Conservation (phyloP, 2,888 invertebrate genomes). For the Frankliniella fusca region DNA sequence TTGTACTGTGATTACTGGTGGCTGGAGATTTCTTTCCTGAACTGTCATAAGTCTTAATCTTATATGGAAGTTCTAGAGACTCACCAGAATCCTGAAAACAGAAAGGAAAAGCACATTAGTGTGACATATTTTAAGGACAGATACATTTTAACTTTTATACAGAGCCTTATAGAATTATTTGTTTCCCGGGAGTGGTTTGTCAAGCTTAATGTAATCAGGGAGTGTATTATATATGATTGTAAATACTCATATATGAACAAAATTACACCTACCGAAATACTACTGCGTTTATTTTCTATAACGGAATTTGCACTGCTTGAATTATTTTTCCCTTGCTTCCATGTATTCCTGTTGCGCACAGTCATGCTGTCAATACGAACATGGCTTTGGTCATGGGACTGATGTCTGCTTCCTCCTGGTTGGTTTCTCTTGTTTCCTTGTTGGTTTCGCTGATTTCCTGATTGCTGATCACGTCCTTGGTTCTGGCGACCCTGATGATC, state of each 20-base stretch:
- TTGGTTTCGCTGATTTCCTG: not conserved
- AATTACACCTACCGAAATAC: not conserved
- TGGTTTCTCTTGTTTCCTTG: not conserved
- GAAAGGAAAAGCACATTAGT: not conserved
- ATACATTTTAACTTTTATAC: too few relatives aligned
- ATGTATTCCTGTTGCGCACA: not conserved
- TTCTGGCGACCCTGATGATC: not conserved
- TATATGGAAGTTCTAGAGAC: conserved; percentile 9
- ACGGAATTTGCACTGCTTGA: not conserved
- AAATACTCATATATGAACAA: not conserved
- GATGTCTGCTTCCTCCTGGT: not conserved
- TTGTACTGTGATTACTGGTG: not conserved
- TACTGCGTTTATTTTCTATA: not conserved
- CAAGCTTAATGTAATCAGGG: not conserved
- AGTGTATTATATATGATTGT: not conserved
- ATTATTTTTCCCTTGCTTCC: not conserved
- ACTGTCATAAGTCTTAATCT: not conserved
- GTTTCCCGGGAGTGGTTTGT: too few relatives aligned
- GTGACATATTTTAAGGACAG: too few relatives aligned
- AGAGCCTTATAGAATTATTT: too few relatives aligned
- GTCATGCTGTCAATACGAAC: conserved; percentile 6
- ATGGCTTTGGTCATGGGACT: not conserved
- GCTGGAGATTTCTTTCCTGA: not conserved
- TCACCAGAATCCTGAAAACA: conserved; percentile 16
- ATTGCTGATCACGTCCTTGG: not conserved